Percentiles rank a stretch among this genome's conserved stretches.
Conservation (phyloP, 2,888 invertebrate species). For the Cephus runcator region DNA sequence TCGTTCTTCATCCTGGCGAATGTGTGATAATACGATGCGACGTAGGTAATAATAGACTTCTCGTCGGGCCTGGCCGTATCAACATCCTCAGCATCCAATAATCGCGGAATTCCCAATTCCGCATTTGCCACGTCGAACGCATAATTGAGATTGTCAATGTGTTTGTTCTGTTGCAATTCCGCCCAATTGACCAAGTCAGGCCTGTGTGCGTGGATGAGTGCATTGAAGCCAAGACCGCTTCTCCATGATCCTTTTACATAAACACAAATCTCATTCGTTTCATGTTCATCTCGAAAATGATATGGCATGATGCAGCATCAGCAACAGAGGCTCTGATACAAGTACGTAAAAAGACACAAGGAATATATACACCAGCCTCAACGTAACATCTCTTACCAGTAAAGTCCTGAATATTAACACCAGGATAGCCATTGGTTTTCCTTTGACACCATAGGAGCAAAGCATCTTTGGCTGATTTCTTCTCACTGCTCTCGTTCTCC, state of each 20-base stretch:
- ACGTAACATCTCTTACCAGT: constrained; percentile 66
- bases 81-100: constrained; percentile 97
- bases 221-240: constrained; percentile 97
- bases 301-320: background rate
- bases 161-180: constrained; percentile 80
- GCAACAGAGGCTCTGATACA: background rate
- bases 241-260: constrained; percentile 83
- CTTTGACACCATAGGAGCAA: constrained; percentile 98
- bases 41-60: constrained; percentile 98
- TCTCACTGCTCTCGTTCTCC: constrained; percentile 96
- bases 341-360: background rate
- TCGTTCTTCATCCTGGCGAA: constrained; percentile 99
- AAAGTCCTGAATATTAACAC: constrained; percentile 90
- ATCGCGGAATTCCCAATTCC: constrained; percentile 90
- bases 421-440: constrained; percentile 94
- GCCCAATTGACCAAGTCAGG: constrained; percentile 95
- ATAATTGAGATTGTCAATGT: constrained; percentile 96
- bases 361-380: background rate
- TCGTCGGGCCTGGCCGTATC: constrained; percentile 95
- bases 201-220: constrained; percentile 96
- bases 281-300: background rate
- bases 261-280: background rate
- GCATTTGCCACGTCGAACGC: constrained; percentile 96
- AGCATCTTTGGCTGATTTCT: constrained; percentile 99
- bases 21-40: constrained; percentile 98